phyloP scores from a whole-genome alignment of 2,888 invertebrate species.

The Oligia fasciuncula region DNA sequence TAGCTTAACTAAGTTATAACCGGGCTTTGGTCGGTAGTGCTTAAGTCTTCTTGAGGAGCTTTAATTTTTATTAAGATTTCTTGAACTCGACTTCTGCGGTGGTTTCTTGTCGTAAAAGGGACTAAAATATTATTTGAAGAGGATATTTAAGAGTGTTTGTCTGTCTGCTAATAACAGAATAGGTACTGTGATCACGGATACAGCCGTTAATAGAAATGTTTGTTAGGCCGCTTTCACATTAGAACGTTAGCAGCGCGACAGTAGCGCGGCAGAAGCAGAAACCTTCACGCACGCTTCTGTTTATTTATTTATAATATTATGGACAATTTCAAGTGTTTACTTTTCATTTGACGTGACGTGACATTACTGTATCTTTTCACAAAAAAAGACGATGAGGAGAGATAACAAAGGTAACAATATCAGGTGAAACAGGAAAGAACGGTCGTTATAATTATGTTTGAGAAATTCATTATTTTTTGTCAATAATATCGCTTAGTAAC shows the following conservation, averaged over 20 bases:
- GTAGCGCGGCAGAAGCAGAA: too few species aligned
- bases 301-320: too few species aligned
- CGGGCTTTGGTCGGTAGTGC: conserved; percentile 4
- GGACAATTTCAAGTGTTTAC: too few species aligned
- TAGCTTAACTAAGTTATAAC: conserved; percentile 4
- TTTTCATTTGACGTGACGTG: not conserved
- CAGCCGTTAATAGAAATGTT: too few species aligned
- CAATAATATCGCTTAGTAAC: not conserved
- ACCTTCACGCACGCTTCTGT: too few species aligned
- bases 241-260: too few species aligned
- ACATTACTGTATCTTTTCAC: not conserved
- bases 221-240: too few species aligned
- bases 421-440: not conserved
- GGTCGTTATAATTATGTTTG: not conserved
- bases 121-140: not conserved
- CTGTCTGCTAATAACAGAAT: not conserved
- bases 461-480: not conserved
- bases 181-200: not conserved
- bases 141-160: not conserved
- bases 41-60: conserved; percentile 12
- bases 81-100: not conserved
- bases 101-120: not conserved
- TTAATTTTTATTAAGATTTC: not conserved
- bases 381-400: too few species aligned
- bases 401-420: not conserved